Evolutionary conservation across 1,140 invertebrate species (phyloP), one percentile per base, ranked within the genome.

Genomic region (Drosophila lacteicornis): DNA sequence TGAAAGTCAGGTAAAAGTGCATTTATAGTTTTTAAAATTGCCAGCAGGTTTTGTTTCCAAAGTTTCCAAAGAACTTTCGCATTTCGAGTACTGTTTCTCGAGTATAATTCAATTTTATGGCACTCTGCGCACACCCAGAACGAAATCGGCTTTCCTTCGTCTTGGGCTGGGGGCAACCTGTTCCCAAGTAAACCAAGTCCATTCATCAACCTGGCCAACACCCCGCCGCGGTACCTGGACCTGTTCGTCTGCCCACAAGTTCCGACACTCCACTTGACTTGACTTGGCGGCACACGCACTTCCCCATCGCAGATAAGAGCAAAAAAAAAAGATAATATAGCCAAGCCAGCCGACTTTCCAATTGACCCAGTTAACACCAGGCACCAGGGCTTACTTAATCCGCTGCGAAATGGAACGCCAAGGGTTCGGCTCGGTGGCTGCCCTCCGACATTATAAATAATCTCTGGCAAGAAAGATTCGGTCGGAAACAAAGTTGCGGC

Each of bases 171-270:
- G 33, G 8, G 25, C 46, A 76, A 75, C 71, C 71, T 73, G 69
- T 70, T 69, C 67, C 53, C 67, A 71, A 73, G 67, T 73, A 71
- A 76, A 76, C 70, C 60, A 66, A 76, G 65, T 51, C 73, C 71
- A 76, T 76, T 76, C 73, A 76, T 76, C 71, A 76, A 76, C 73
- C 61, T 46, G 59, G 38, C 56, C 38, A 45, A 19, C 46, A 43
- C 13, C 70, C 42, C 47, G 13, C 3, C 43, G 46, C 51, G 30
- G 40, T 55, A 53, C 47, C 67, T 69, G 63, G 45, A 68, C 62
- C 66, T 53, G 63, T 68, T 47, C 33, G 27, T 13, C 66, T 47
- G 65, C 67, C 65, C 67, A 68, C 65, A 17, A 69, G 71, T 66
- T 75, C 71, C 42, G 45, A 57, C 67, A 70, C 57, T 71, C 30